Evolutionary conservation across 2,888 invertebrate species (phyloP), one percentile per base, ranked within the genome.

Genomic region (Smittia aterrima): DNA sequence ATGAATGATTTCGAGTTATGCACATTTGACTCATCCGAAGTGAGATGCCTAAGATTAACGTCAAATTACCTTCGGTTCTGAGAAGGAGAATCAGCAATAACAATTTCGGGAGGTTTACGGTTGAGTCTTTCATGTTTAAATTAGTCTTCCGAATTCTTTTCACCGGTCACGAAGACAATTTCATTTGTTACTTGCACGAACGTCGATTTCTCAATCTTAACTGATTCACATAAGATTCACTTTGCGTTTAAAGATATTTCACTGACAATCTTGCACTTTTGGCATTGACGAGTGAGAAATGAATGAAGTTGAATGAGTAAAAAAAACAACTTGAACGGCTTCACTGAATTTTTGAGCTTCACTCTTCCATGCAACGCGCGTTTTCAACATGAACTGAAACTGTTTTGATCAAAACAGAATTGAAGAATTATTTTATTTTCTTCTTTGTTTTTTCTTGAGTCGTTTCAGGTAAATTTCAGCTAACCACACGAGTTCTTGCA

Each of bases 361-460:
- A 22, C 20, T 58, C 22, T 58, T 58, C 13, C 47, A n/a, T 16
- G 47, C 47, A n/a, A n/a, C 58, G 58, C 18, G 22, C 58, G 58
- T 22, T 58, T 58, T 58, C 58, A n/a, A 20, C 13, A 18, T 13
- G 58, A 58, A 22, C 22, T 58, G 58, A 58, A 58, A 58, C 22
- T 58, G 47, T 47, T 47, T 47, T 47, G 58, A 58, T 58, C 58
- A 58, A 58, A 58, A 58, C 22, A 58, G 58, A 58, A 58, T 13
- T 11, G 22, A 58, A 58, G 58, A 58, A 58, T 58, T 32, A 16
- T 16, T n/a, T 58, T 22, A 22, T 58, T 9, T 58, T 58, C 58
- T 58, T 7, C 58, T 58, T 58, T 58, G 58, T 58, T 58, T 58
- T 58, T 58, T 18, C 22, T 22, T 11, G 7, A 20, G 58, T 58